phyloP scores from a whole-genome alignment of 2,797 vertebrate genomes.

The Cheirogaleus major region DNA sequence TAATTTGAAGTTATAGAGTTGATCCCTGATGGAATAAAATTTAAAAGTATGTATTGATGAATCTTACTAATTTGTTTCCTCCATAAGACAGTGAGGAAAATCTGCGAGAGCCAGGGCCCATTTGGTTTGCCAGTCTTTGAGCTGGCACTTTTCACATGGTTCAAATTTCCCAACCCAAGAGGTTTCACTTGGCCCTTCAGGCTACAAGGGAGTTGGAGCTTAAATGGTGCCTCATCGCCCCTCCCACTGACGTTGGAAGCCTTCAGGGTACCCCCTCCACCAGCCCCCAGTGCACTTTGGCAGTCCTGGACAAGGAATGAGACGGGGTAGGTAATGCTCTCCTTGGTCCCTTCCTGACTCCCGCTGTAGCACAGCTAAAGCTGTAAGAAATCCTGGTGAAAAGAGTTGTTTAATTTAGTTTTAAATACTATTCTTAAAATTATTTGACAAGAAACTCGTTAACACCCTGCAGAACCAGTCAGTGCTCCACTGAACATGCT shows the following conservation, averaged over 20 bases:
- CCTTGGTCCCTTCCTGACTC: background rate
- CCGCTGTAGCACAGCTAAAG: background rate
- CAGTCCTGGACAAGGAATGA: background rate
- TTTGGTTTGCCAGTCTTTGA: background rate
- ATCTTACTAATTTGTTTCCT: background rate
- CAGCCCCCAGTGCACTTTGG: background rate
- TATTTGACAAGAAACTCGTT: background rate
- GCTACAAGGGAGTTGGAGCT: background rate
- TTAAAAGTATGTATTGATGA: background rate
- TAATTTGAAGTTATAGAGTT: background rate
- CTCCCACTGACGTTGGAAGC: background rate
- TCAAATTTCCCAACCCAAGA: background rate
- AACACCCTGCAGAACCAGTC: background rate
- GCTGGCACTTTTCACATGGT: background rate
- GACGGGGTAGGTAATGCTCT: background rate
- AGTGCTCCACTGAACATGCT: background rate
- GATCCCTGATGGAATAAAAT: background rate
- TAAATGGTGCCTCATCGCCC: background rate
- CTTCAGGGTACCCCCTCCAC: background rate
- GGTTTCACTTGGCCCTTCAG: background rate
- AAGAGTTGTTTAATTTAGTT: background rate
- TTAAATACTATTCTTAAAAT: background rate
- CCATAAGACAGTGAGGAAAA: background rate
- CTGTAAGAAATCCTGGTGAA: background rate
- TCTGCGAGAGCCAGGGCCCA: background rate